phyloP scores from a whole-genome alignment of 2,797 vertebrate species.

The Glyptemys insculpta region DNA sequence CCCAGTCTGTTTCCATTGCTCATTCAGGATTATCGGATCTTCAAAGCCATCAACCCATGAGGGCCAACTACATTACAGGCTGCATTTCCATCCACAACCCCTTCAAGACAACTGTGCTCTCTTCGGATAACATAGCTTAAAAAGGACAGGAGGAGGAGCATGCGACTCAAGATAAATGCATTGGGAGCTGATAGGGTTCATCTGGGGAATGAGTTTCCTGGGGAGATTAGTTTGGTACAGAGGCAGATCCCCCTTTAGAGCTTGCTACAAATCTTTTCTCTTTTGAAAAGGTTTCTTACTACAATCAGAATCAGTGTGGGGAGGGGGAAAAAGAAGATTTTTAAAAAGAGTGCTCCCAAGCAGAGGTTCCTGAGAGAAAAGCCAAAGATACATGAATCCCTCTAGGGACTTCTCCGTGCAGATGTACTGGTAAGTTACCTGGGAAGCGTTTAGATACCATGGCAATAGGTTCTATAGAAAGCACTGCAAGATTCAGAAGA shows the following conservation, averaged over 20 bases:
- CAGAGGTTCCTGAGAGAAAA: not conserved
- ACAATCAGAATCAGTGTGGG: not conserved
- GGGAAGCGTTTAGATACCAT: not conserved
- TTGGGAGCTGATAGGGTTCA: not conserved
- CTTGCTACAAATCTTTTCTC: not conserved
- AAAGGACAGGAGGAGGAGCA: not conserved
- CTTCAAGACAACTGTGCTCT: not conserved
- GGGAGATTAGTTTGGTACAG: not conserved
- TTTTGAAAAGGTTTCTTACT: not conserved
- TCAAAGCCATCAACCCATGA: not conserved
- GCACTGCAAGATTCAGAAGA: not conserved
- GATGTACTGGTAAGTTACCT: not conserved
- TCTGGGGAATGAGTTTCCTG: not conserved
- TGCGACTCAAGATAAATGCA: not conserved
- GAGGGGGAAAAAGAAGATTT: not conserved
- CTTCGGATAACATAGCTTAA: not conserved
- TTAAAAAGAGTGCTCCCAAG: not conserved
- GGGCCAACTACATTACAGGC: not conserved
- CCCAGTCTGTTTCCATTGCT: too few relatives aligned
- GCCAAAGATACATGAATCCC: not conserved
- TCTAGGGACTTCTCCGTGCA: accelerated
- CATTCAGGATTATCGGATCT: not conserved
- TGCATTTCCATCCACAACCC: not conserved
- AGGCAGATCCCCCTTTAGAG: not conserved
- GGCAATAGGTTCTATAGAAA: not conserved